phyloP scores from a whole-genome alignment of 2,888 invertebrate genomes.

The Calliphora vomitoria region DNA sequence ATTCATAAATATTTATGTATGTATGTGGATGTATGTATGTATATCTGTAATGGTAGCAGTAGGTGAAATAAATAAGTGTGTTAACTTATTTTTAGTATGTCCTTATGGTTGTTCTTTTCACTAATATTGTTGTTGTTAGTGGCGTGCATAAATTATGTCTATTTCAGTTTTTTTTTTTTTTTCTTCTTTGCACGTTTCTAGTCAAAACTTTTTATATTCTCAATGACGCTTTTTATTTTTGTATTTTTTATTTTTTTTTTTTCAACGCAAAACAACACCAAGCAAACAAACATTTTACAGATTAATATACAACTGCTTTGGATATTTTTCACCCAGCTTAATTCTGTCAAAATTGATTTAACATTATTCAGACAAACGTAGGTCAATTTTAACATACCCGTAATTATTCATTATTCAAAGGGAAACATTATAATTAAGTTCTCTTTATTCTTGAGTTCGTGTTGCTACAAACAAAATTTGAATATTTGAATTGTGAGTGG shows the following conservation, averaged over 20 bases:
- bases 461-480: neutral
- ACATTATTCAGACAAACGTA: conserved; percentile 6
- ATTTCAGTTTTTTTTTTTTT: neutral
- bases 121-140: neutral
- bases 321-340: conserved; percentile 13
- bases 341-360: conserved; percentile 39
- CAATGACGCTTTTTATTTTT: neutral
- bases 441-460: neutral
- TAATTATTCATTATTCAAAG: conserved; percentile 27
- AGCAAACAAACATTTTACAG: conserved; percentile 26
- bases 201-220: neutral
- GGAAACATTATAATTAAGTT: neutral
- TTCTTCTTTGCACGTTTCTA: neutral
- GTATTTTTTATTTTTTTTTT: neutral
- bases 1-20: neutral
- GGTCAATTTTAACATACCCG: neutral
- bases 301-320: conserved; percentile 18
- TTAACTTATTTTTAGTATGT: conserved; percentile 16
- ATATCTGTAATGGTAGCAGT: neutral
- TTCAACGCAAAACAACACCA: neutral
- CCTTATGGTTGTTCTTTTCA: conserved; percentile 7
- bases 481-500: neutral
- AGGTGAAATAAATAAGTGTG: neutral
- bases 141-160: conserved; percentile 13
- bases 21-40: neutral